Base-by-base conservation (phyloP, 2,113 vertebrate genomes). In the Corydoras sp. region DNA sequence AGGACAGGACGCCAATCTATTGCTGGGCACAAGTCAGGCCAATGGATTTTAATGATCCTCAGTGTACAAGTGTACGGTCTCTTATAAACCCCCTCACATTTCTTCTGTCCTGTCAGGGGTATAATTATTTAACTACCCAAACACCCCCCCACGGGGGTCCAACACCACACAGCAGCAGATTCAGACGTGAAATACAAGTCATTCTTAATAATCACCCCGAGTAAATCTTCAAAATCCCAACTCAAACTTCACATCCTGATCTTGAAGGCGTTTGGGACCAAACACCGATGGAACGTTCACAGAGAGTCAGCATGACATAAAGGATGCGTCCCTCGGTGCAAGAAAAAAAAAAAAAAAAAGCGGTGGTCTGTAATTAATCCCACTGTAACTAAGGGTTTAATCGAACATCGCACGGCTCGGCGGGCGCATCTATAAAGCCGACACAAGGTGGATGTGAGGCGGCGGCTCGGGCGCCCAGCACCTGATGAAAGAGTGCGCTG, bases 401-500 rank as follows among this genome's bases (percentile, higher is more conserved):
- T 48, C 13, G 13, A 64, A 9, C 43, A 50, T 35, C 14, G 9
- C 54, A 56, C 54, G 5, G 63, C 49, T 53, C 48, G 50, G 18
- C 3, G 15, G 10, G 48, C 62, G 11, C 62, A 49, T 64, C n/a
- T 50, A 13, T 15, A 49, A 15, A 15, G 6, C 9, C 48, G 70
- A 49, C 60, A 18, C 9, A 1, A 50, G 62, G 14, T 4, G 5
- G 55, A 51, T 31, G 60, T 60, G 61, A 60, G 51, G 72, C 30
- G 50, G 35, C 62, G 29, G 65, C 65, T 62, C 51, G 62, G 69
- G 35, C 69, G 12, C 49, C 24, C 50, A 4, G 61, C 35, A 59
- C 58, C 24, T 14, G 32, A 35, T 48, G 50, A 68, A 65, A 62
- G 60, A 58, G 30, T 61, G 61, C 9, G 51, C 32, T 8, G 49